phyloP scores from a whole-genome alignment of 1,140 invertebrate genomes.

The Aphelenchoides fujianensis region DNA sequence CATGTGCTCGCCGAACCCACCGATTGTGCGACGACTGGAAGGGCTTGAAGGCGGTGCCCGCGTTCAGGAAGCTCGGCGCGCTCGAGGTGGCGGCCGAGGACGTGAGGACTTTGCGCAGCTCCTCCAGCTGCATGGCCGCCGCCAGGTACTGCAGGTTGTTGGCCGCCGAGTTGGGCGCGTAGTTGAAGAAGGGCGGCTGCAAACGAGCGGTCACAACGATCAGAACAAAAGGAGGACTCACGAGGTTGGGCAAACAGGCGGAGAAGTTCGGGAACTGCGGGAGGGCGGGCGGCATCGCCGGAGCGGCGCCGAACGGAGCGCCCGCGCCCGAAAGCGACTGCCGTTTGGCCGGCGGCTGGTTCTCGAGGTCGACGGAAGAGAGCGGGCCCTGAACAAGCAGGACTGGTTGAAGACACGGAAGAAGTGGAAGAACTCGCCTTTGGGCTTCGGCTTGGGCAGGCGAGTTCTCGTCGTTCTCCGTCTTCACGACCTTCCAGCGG shows the following conservation, averaged over 20 bases:
- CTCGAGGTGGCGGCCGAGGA: not conserved
- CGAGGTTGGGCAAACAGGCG: not conserved
- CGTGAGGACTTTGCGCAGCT: not conserved
- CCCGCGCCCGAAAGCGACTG: too few relatives aligned
- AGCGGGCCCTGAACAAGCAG: too few relatives aligned
- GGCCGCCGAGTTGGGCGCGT: not conserved
- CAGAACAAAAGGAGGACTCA: not conserved
- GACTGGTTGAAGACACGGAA: too few relatives aligned
- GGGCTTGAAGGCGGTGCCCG: not conserved
- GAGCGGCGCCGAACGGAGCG: too few relatives aligned
- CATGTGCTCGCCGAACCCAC: not conserved
- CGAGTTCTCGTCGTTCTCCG: constrained; percentile 10
- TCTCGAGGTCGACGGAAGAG: too few relatives aligned
- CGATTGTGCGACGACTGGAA: not conserved
- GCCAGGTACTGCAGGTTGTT: not conserved
- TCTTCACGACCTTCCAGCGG: too few relatives aligned
- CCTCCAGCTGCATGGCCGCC: not conserved
- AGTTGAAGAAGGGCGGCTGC: not conserved
- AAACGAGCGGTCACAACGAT: not conserved
- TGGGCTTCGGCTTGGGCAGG: not conserved
- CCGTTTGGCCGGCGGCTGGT: too few relatives aligned
- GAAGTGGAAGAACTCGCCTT: constrained; percentile 2
- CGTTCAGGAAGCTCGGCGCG: not conserved
- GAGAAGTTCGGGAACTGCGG: not conserved
- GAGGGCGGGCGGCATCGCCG: too few relatives aligned